phyloP scores from a whole-genome alignment of 2,797 vertebrate species.

The Muraenolepis orangiensis region DNA sequence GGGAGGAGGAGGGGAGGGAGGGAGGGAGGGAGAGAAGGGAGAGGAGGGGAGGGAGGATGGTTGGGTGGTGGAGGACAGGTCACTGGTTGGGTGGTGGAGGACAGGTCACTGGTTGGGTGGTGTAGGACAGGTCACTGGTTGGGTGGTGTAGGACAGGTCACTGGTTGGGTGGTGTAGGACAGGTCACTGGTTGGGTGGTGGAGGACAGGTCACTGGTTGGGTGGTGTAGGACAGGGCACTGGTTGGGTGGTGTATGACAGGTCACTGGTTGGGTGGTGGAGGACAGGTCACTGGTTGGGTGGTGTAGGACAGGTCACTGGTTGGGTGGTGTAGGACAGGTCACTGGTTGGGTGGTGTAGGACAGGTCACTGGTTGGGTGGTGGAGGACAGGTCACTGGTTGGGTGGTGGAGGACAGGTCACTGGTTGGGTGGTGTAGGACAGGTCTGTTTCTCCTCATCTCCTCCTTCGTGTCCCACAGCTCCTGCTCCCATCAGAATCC shows the following conservation, averaged over 20 bases:
- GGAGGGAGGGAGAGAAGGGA: too few species aligned
- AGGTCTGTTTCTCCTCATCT: not conserved
- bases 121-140: not conserved
- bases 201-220: not conserved
- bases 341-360: not conserved
- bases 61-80: not conserved
- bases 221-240: too few species aligned
- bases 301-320: too few species aligned
- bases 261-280: not conserved
- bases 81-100: not conserved
- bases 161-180: not conserved
- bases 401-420: not conserved
- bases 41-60: too few species aligned
- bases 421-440: too few species aligned
- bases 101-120: not conserved
- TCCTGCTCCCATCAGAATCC: slow-evolving; percentile 57
- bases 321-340: not conserved
- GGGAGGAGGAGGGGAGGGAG: too few species aligned
- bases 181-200: not conserved
- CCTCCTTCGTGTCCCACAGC: slow-evolving; percentile 54
- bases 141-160: not conserved
- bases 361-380: not conserved
- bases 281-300: not conserved
- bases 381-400: not conserved
- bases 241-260: not conserved